phyloP scores from a whole-genome alignment of 2,888 invertebrate genomes.

The Dendrolimus pini region DNA sequence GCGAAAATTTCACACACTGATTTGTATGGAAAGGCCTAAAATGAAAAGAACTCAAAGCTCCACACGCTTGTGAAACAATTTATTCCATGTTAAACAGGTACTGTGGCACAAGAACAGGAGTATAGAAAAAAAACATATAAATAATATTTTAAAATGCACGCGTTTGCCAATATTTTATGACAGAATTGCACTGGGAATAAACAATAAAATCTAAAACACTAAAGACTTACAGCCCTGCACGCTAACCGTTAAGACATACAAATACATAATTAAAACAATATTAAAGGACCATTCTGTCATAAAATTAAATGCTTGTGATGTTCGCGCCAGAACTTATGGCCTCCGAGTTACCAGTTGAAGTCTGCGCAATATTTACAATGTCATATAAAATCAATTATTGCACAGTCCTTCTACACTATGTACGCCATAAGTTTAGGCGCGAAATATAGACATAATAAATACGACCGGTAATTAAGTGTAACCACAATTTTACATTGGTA shows the following conservation, averaged over 20 bases:
- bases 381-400: no score
- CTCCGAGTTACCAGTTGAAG: slow-evolving; percentile 9
- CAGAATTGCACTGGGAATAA: slow-evolving; percentile 41
- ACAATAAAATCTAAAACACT: slow-evolving; percentile 30
- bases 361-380: no score
- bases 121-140: slow-evolving; percentile 36
- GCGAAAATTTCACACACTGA: background rate
- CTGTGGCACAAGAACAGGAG: slow-evolving; percentile 49
- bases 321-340: slow-evolving; percentile 18
- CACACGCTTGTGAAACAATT: slow-evolving; percentile 50
- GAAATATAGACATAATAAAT: slow-evolving; percentile 12
- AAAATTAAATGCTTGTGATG: slow-evolving; percentile 51
- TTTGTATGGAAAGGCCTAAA: slow-evolving; percentile 3
- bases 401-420: no score
- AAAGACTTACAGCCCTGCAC: slow-evolving; percentile 30
- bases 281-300: slow-evolving; percentile 46
- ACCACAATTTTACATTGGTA: no score
- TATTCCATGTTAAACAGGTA: slow-evolving; percentile 41
- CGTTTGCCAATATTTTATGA: slow-evolving; percentile 34
- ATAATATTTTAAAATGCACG: slow-evolving; percentile 32
- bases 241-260: slow-evolving; percentile 8
- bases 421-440: no score
- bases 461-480: slow-evolving; percentile 7
- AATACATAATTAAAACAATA: slow-evolving; percentile 12
- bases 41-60: slow-evolving; percentile 40